phyloP scores from a whole-genome alignment of 2,888 invertebrate species.

The Lycocerus yunnanus region DNA sequence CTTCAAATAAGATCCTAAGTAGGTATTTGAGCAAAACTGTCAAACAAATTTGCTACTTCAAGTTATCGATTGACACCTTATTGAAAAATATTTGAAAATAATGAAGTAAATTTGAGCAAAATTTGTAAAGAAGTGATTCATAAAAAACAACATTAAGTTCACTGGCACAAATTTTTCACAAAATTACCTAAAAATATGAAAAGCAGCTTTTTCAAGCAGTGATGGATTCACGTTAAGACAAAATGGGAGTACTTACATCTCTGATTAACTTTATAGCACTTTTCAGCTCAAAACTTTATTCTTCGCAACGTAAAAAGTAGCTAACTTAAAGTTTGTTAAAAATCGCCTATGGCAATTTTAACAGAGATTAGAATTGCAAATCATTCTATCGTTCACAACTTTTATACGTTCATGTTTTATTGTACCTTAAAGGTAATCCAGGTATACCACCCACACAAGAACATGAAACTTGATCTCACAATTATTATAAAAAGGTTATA shows the following conservation, averaged over 20 bases:
- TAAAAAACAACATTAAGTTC: not conserved
- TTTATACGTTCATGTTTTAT: not conserved
- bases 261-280: too few species aligned
- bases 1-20: not conserved
- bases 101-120: too few species aligned
- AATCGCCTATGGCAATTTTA: too few species aligned
- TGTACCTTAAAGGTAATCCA: not conserved
- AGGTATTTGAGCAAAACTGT: not conserved
- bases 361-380: not conserved
- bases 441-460: not conserved
- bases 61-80: not conserved
- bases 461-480: not conserved
- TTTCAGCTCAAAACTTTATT: too few species aligned
- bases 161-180: not conserved
- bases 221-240: too few species aligned
- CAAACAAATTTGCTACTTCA: not conserved
- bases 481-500: too few species aligned
- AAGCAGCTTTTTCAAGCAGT: not conserved
- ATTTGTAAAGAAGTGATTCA: too few species aligned
- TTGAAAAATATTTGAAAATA: not conserved
- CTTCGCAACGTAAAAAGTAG: too few species aligned
- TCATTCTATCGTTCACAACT: not conserved
- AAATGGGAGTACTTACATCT: too few species aligned
- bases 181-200: not conserved
- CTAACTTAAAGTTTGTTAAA: too few species aligned